Conservation (phyloP, 2,888 invertebrate genomes). For the Parnassius orleans region DNA sequence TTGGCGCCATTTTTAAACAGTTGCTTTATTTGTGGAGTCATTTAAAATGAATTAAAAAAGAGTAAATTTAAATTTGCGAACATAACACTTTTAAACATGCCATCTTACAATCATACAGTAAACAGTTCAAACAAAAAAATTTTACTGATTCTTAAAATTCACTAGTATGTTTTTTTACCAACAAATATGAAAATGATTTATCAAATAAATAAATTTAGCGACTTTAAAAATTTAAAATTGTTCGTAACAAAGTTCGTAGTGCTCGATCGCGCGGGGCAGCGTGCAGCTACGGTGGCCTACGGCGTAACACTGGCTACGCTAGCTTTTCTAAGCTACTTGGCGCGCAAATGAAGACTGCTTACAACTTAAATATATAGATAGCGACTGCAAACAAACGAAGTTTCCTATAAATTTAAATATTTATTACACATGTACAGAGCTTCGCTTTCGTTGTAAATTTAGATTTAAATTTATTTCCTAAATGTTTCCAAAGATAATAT, state of each 20-base stretch:
- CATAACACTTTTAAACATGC: not conserved
- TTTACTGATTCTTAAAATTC: not conserved
- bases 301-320: slow-evolving; percentile 66
- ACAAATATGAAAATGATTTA: too few species aligned
- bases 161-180: too few species aligned
- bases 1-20: slow-evolving; percentile 13
- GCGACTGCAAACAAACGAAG: not conserved
- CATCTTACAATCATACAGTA: not conserved
- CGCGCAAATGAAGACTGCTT: not conserved
- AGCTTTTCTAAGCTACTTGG: not conserved
- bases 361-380: not conserved
- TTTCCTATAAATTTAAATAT: not conserved
- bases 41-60: not conserved
- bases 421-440: too few species aligned
- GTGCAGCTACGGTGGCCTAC: slow-evolving; percentile 67
- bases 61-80: too few species aligned
- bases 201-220: not conserved
- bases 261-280: slow-evolving; percentile 44
- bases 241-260: slow-evolving; percentile 51
- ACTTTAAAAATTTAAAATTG: slow-evolving; percentile 7
- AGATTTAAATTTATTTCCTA: too few species aligned
- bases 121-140: not conserved
- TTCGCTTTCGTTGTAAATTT: too few species aligned
- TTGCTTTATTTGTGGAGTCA: slow-evolving; percentile 15
- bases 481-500: too few species aligned